These are phyloP conservation scores for Periophthalmodon schlosseri DNA, from an alignment of 2,113 vertebrate species.

Conservation along the genomic window DNA sequence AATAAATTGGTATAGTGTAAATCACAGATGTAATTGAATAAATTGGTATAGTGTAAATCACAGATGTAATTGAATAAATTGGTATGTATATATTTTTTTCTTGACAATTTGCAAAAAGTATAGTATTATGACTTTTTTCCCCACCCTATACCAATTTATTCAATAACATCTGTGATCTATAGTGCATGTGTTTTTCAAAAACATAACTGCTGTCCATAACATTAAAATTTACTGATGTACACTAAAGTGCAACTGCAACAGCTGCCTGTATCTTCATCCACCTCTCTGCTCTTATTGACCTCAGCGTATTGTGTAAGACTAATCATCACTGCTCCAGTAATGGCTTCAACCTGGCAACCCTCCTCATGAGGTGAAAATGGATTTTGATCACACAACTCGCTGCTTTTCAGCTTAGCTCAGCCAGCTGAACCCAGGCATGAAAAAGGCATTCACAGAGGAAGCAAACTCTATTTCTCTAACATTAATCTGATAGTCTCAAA, in stretches of 20 bases:
- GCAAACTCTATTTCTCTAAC: slow-evolving; percentile 26
- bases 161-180: too few relatives aligned
- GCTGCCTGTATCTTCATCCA: slow-evolving; percentile 14
- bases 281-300: slow-evolving; percentile 19
- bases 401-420: slow-evolving; percentile 25
- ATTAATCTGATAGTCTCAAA: slow-evolving; percentile 29
- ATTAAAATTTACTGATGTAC: neutral
- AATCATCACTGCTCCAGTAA: slow-evolving; percentile 36
- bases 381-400: slow-evolving; percentile 34
- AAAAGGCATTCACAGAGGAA: slow-evolving; percentile 31
- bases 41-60: too few relatives aligned
- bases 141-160: neutral
- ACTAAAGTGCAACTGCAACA: neutral
- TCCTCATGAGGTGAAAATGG: slow-evolving; percentile 49
- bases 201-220: neutral
- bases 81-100: too few relatives aligned
- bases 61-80: too few relatives aligned
- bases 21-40: too few relatives aligned
- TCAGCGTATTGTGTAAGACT: slow-evolving; percentile 29
- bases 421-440: slow-evolving; percentile 25
- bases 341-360: slow-evolving; percentile 7
- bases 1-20: too few relatives aligned
- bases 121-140: too few relatives aligned
- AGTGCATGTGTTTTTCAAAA: too few relatives aligned
- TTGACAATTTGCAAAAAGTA: too few relatives aligned